Evolutionary conservation across 2,797 vertebrate species (phyloP), one percentile per base, ranked within the genome.

Genomic region (Hydrocynus forskahlii): DNA sequence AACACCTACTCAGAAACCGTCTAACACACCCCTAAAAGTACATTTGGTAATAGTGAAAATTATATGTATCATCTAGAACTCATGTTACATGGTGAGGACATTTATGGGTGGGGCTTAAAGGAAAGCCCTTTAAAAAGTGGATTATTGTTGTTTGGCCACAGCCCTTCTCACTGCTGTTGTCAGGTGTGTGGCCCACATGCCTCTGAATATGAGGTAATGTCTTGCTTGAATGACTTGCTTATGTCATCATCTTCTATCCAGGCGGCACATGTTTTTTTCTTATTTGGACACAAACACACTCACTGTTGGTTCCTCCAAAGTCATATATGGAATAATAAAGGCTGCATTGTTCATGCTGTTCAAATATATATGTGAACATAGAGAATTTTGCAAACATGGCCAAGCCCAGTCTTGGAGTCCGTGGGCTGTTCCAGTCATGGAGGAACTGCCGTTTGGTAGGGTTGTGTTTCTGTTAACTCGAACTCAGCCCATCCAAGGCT

Each of bases 231-330:
- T 13, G 21, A 25, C 40, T 10, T 45, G n/a, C 48, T 69, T 12
- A 25, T n/a, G n/a, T n/a, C 21, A 40, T 48, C n/a, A n/a, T 12
- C 1, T 4, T 6, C n/a, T 69, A 1, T 68, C 17, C 45, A 14
- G 13, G 7, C 45, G 1, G 19, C 19, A 12, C 40, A 12, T n/a
- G 64, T 19, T n/a, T 45, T 45, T 69, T 69, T n/a, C 21, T 14
- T 57, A n/a, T 77, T 54, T 17, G 19, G 38, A 13, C 19, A 40
- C 16, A 79, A 63, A 40, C 69, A 72, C 57, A 23, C 48, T 35
- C 5, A 48, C 4, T 29, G 35, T 55, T 12, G 12, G 43, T 13
- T 38, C 23, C 54, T 12, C 38, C 0, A 21, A 7, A 50, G 8
- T 21, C 54, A 10, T 2, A 4, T 25, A 5, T 0, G 4, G 8